These are phyloP conservation scores for Poecilus cupreus DNA, from an alignment of 2,888 invertebrate species.

Conservation along the genomic window DNA sequence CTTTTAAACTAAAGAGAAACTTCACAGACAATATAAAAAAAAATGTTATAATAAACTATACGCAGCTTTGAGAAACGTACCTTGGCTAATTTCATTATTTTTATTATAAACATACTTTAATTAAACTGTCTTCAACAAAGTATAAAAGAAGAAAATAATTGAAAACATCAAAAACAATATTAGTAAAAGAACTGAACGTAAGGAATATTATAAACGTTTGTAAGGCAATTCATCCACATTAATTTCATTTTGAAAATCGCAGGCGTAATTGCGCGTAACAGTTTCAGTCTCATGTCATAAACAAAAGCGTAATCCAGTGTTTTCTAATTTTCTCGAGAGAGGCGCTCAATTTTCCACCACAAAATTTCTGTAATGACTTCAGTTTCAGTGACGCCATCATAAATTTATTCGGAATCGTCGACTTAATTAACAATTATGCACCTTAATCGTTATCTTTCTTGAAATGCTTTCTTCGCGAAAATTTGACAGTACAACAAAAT, in stretches of 20 bases:
- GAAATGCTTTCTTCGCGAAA: background rate
- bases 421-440: slow-evolving; percentile 9
- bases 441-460: background rate
- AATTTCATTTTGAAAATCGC: background rate
- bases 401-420: background rate
- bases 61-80: too few species aligned
- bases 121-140: background rate
- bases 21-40: too few species aligned
- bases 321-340: slow-evolving; percentile 27
- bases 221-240: background rate
- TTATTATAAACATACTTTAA: background rate
- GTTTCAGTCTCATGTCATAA: slow-evolving; percentile 15
- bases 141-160: background rate
- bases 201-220: background rate
- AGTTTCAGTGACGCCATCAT: slow-evolving; percentile 15
- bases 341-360: slow-evolving; percentile 14
- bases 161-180: background rate
- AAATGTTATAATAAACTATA: too few species aligned
- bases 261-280: slow-evolving; percentile 5
- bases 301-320: slow-evolving; percentile 16
- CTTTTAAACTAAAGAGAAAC: too few species aligned
- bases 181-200: background rate
- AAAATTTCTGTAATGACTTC: background rate
- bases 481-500: background rate
- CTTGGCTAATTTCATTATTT: background rate